Percentiles rank a stretch among this genome's conserved stretches.
phyloP scores from a whole-genome alignment of 2,888 invertebrate species.

The Allophyes oxyacanthae region DNA sequence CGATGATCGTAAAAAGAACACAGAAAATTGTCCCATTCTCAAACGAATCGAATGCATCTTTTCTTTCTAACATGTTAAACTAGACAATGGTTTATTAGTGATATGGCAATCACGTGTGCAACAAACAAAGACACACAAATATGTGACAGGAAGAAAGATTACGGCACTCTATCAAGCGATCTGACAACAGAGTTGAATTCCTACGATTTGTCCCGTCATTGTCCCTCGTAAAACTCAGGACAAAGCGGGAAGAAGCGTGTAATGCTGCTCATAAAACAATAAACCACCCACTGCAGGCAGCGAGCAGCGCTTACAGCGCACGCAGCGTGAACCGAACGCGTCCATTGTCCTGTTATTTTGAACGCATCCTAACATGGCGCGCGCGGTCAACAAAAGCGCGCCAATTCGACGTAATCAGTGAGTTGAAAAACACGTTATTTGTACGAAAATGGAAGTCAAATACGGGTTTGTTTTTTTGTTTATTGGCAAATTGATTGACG shows the following conservation, averaged over 20 bases:
- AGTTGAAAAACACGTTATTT: conserved; percentile 51
- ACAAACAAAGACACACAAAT: conserved; percentile 63
- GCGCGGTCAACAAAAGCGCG: conserved; percentile 62
- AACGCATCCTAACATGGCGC: conserved; percentile 60
- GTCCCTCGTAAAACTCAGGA: conserved; percentile 67
- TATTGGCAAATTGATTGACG: conserved; percentile 3
- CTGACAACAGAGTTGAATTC: conserved; percentile 77
- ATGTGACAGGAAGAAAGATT: conserved; percentile 82
- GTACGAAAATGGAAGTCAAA: conserved; percentile 25
- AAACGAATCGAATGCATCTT: conserved; percentile 18
- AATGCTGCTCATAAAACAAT: conserved; percentile 81
- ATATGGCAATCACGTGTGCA: conserved; percentile 58
- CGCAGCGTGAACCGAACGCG: conserved; percentile 54
- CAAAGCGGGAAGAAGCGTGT: conserved; percentile 73
- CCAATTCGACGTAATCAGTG: conserved; percentile 60
- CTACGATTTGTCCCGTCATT: conserved; percentile 77
- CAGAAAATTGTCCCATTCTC: background rate
- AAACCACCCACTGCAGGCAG: conserved; percentile 78
- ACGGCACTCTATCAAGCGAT: conserved; percentile 75
- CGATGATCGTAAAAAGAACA: no score
- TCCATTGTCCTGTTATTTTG: conserved; percentile 52
- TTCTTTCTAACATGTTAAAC: conserved; percentile 35
- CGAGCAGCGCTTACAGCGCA: conserved; percentile 39
- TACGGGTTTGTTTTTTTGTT: conserved; percentile 21
- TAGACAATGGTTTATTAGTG: conserved; percentile 57